Conservation (phyloP, 2,113 vertebrate genomes). For the Danionella cerebrum region DNA sequence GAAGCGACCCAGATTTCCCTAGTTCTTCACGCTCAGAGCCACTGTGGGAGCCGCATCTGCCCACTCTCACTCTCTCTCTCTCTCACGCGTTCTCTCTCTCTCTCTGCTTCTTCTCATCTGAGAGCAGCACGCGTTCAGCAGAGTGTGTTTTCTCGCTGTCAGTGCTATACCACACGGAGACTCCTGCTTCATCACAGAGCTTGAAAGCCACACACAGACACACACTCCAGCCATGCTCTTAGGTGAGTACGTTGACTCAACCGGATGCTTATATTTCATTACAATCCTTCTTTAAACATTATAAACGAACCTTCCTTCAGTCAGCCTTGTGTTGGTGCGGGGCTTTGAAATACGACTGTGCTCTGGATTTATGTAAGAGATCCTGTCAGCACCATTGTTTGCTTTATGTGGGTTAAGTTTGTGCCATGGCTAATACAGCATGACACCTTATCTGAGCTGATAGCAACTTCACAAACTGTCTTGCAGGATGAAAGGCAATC, state of each 20-base stretch:
- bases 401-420: background rate
- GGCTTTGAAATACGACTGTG: background rate
- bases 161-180: background rate
- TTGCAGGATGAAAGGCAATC: background rate
- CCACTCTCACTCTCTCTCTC: constrained; percentile 19
- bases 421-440: background rate
- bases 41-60: constrained; percentile 48
- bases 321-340: too few relatives aligned
- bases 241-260: constrained; percentile 61
- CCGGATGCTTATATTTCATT: background rate
- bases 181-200: constrained; percentile 30
- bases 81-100: constrained; percentile 14
- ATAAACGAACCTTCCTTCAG: too few relatives aligned
- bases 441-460: background rate
- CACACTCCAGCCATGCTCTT: constrained; percentile 60
- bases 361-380: constrained; percentile 10
- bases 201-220: constrained; percentile 27
- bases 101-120: background rate
- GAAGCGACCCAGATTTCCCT: constrained; percentile 42
- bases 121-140: constrained; percentile 6
- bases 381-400: constrained; percentile 6
- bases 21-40: constrained; percentile 38
- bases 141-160: constrained; percentile 5
- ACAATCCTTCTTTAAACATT: too few relatives aligned
- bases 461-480: background rate